Evolutionary conservation across 2,113 vertebrate genomes (phyloP), one percentile per base, ranked within the genome.

Genomic region (Ochotona curzoniae): DNA sequence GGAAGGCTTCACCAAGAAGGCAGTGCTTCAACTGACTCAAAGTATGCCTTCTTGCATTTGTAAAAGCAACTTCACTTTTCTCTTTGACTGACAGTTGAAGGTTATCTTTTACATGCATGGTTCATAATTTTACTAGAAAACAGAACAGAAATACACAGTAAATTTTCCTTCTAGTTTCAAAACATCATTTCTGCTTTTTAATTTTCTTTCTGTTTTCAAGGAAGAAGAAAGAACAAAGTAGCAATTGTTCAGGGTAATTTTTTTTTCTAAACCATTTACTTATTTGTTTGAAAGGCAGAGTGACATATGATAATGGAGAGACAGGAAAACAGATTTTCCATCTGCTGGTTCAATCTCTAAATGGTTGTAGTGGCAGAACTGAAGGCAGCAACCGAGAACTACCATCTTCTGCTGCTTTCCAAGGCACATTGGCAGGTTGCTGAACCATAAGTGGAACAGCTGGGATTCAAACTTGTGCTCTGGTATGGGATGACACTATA

Each of bases 101-200:
- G 14, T 4, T 60, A 70, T 81, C 25, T 82, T 90, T 90, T 51
- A 70, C 51, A 23, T 54, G 13, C 2, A 38, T 67, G 63, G 35
- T 83, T 73, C 78, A 69, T 60, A 51, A 5, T 47, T 6, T 26
- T 30, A 1, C 23, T 91, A 89, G 15, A 76, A 69, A 70, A 71
- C 23, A 80, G 54, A 85, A 44, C 38, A 44, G 54, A 90, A 81
- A 67, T 44, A 5, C 30, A 61, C 23, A 38, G 61, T 64, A 21
- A 83, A 51, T 93, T 74, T 71, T 75, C n/a, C 87, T 76, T 64
- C 80, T 78, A 61, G 8, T 12, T 71, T 11, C 26, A 81, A 83
- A 84, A 87, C 70, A 23, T n/a, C 30, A 81, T 94, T 87, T 81
- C 51, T 92, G 10, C 26, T 80, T 81, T 15, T 71, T 78, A 82